A percentile compares a stretch with the other conserved stretches of the same genome.
These are phyloP conservation scores for Phrynocephalus forsythii DNA, from an alignment of 2,797 vertebrate genomes.

Conservation along the genomic window DNA sequence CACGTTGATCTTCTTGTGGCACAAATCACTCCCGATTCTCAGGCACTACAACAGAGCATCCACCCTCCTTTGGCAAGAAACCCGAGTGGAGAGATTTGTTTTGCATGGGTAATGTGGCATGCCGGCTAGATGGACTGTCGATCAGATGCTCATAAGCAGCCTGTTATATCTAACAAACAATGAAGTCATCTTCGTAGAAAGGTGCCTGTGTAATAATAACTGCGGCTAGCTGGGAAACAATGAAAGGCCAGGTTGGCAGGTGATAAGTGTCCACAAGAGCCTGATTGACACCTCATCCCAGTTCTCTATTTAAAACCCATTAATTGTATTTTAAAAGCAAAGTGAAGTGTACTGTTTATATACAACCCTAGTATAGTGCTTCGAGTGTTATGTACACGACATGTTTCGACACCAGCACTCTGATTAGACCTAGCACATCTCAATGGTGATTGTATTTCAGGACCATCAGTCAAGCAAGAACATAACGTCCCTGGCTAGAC, in stretches of 20 bases:
- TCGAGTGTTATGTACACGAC: not conserved
- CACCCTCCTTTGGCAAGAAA: not conserved
- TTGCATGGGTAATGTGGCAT: not conserved
- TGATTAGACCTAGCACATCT: not conserved
- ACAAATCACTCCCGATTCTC: not conserved
- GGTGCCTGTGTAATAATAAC: conserved; percentile 9
- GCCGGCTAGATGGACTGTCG: not conserved
- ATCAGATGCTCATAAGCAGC: not conserved
- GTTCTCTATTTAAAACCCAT: not conserved
- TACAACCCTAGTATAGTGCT: too few relatives aligned
- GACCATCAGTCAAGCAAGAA: not conserved
- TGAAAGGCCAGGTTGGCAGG: not conserved
- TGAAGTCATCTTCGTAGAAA: conserved; percentile 12
- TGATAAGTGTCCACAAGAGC: not conserved
- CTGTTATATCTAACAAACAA: not conserved
- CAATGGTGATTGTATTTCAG: not conserved
- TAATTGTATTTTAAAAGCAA: too few relatives aligned
- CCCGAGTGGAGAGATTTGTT: not conserved
- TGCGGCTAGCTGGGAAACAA: not conserved
- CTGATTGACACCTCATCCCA: not conserved
- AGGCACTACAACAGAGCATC: not conserved
- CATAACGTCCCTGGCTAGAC: not conserved
- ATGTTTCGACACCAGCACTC: not conserved
- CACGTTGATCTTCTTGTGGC: not conserved
- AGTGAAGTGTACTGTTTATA: too few relatives aligned